Conservation (phyloP, 2,888 invertebrate genomes). For the Colostygia pectinataria region DNA sequence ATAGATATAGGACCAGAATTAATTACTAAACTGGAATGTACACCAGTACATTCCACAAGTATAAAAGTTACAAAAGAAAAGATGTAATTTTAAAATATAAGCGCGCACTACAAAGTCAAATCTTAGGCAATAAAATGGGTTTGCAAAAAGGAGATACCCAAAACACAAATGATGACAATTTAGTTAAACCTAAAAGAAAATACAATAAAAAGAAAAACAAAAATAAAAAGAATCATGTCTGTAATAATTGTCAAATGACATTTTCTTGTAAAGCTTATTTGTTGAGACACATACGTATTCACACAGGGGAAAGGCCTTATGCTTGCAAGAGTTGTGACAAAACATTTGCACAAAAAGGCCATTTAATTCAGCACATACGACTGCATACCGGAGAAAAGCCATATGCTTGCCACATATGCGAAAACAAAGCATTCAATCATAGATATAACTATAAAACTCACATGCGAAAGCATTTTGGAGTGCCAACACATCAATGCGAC, state of each 20-base stretch:
- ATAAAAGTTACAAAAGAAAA: neutral
- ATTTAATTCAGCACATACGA: slow-evolving; percentile 18
- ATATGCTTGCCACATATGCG: slow-evolving; percentile 12
- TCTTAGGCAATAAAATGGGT: neutral
- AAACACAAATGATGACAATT: neutral
- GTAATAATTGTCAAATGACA: slow-evolving; percentile 3
- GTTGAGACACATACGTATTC: slow-evolving; percentile 5
- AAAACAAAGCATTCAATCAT: slow-evolving; percentile 17
- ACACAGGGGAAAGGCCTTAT: slow-evolving; percentile 21
- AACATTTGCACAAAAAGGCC: slow-evolving; percentile 9
- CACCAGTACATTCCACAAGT: neutral
- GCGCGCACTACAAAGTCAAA: neutral
- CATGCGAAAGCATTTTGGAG: slow-evolving; percentile 18
- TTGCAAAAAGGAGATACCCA: neutral
- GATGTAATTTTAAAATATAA: neutral
- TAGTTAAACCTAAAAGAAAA: neutral
- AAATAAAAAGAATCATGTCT: neutral
- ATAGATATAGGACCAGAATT: neutral
- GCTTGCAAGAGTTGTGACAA: slow-evolving; percentile 11
- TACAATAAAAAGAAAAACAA: neutral
- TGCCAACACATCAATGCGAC: slow-evolving; percentile 2
- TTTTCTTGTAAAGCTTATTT: slow-evolving; percentile 11
- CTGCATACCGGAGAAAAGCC: slow-evolving; percentile 17
- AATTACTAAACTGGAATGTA: neutral
- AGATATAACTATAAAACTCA: slow-evolving; percentile 16